Evolutionary conservation across 2,113 vertebrate genomes (phyloP), one percentile per base, ranked within the genome.

Genomic region (Emberiza fucata): DNA sequence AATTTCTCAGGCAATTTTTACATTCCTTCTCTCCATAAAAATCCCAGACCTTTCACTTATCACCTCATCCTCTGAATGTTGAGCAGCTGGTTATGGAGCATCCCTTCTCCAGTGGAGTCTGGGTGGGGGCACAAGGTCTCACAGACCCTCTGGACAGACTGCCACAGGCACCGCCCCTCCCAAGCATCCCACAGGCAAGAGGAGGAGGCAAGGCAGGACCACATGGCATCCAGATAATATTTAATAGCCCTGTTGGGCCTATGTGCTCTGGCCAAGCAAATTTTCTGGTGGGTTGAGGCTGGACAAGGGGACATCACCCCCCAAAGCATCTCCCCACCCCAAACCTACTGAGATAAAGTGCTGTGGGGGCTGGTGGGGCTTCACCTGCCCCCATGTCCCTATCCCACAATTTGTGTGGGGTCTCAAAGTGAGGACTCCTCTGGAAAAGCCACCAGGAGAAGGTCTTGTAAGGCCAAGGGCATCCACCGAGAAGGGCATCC

Each of bases 201-300:
- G 1, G 24, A 69, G 2, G 28, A 86, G 77, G 53, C 4, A 4
- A 95, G 82, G 73, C 6, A 16, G 56, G 33, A 95, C 54, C 33
- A 4, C 2, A 0, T 44, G 71, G 87, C 93, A 90, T 87, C 18
- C 10, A 93, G 89, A 17, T 54, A 85, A 90, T 45, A 54, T 97
- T 96, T 94, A 97, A 97, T 95, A 78, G 81, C 70, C 94, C 71
- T 1, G 0, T 12, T 0, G 60, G 94, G 87, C 83, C 82, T 9
- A 71, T 3, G 69, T 87, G 89, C 81, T 88, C 91, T 27, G 44
- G 57, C 60, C 81, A 95, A 91, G 87, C 70, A 81, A 53, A 65
- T 69, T 61, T 78, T 75, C 57, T 0, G 1, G 40, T 20, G 51
- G 84, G 39, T 13, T 70, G 77, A 73, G 70, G 61, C 19, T 84